phyloP scores from a whole-genome alignment of 2,113 vertebrate genomes.

The Otocyon megalotis region DNA sequence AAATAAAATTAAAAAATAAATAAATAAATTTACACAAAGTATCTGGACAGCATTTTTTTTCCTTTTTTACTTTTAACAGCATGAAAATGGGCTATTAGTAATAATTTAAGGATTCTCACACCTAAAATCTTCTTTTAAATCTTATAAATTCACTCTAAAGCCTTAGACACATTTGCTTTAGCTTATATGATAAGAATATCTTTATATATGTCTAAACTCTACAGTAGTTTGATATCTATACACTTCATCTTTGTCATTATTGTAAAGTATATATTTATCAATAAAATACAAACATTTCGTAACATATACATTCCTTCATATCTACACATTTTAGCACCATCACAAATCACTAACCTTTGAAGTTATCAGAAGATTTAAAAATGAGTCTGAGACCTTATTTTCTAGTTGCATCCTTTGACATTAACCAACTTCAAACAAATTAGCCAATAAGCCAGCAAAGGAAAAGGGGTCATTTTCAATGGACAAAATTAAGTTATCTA shows the following conservation, averaged over 20 bases:
- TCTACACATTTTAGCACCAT: neutral
- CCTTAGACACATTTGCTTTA: conserved; percentile 59
- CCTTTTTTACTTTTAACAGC: neutral
- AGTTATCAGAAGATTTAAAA: conserved; percentile 31
- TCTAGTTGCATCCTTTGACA: neutral
- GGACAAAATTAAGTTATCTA: conserved; percentile 29
- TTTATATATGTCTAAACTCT: neutral
- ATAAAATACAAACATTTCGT: neutral
- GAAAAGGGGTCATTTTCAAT: neutral
- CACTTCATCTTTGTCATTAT: neutral
- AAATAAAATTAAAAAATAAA: no score
- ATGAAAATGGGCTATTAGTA: conserved; percentile 25
- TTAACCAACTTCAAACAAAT: conserved; percentile 37
- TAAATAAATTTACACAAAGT: conserved; percentile 54
- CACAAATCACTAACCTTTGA: neutral
- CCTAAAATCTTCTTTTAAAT: conserved; percentile 73
- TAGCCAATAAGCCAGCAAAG: neutral
- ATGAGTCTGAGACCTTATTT: neutral
- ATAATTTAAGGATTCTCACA: conserved; percentile 80
- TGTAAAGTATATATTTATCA: neutral
- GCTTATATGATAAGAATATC: conserved; percentile 48
- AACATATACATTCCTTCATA: neutral
- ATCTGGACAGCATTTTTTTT: neutral
- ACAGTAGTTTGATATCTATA: neutral
- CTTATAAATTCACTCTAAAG: conserved; percentile 72